Percentiles rank a stretch among this genome's conserved stretches.
phyloP scores from a whole-genome alignment of 2,113 vertebrate species.

The Suncus etruscus region DNA sequence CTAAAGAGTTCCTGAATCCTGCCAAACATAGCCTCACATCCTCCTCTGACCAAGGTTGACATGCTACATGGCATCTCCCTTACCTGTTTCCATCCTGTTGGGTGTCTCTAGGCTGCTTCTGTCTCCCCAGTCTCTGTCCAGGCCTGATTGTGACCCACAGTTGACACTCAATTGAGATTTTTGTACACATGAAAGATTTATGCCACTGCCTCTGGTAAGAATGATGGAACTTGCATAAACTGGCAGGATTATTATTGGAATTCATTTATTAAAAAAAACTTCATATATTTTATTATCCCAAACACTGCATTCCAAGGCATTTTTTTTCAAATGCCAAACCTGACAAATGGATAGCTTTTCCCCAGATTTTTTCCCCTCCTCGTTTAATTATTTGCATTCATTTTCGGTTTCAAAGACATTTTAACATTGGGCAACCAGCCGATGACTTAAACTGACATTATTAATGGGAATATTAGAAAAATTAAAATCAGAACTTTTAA shows the following conservation, averaged over 20 bases:
- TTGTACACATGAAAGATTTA: conserved; percentile 44
- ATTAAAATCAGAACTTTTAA: conserved; percentile 80
- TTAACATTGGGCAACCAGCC: conserved; percentile 79
- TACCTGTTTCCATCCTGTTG: no score
- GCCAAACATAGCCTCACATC: no score
- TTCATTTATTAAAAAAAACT: conserved; percentile 72
- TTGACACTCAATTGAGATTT: not conserved
- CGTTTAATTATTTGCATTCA: conserved; percentile 80
- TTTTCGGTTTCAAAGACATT: conserved; percentile 82
- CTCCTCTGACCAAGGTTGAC: no score
- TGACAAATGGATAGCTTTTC: conserved; percentile 76
- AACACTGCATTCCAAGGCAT: conserved; percentile 80
- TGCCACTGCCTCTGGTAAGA: conserved; percentile 38
- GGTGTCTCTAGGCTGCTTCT: not conserved
- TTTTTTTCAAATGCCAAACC: conserved; percentile 73
- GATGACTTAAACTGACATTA: conserved; percentile 79
- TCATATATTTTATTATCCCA: conserved; percentile 83
- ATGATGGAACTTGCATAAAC: conserved; percentile 45
- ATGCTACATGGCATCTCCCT: no score
- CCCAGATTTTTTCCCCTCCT: not conserved
- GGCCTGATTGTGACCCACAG: not conserved
- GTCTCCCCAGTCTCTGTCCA: not conserved
- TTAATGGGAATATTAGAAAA: conserved; percentile 84
- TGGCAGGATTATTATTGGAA: conserved; percentile 73
- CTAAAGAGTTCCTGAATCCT: no score